These are phyloP conservation scores for Ochropleura leucogaster DNA, from an alignment of 2,888 invertebrate species.

Conservation along the genomic window DNA sequence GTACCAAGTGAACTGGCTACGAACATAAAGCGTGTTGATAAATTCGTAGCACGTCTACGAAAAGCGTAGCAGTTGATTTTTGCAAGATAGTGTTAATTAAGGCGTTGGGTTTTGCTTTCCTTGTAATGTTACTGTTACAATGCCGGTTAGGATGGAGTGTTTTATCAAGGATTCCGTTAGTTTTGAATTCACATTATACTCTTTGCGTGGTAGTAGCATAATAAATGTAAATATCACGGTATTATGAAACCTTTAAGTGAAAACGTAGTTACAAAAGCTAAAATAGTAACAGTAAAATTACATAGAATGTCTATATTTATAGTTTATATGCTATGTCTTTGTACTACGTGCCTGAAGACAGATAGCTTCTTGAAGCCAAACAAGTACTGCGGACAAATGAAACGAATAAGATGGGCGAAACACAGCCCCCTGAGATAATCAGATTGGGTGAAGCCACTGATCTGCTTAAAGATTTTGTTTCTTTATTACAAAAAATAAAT, in stretches of 20 bases:
- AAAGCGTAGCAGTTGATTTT: conserved; percentile 65
- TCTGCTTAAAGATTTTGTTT: conserved; percentile 10
- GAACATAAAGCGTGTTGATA: conserved; percentile 46
- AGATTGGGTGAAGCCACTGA: conserved; percentile 18
- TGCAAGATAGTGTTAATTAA: conserved; percentile 57
- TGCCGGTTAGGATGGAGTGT: not conserved
- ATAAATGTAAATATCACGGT: not conserved
- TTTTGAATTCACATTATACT: not conserved
- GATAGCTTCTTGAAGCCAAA: conserved; percentile 25
- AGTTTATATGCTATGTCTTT: not conserved
- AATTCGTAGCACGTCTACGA: conserved; percentile 67
- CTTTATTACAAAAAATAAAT: conserved; percentile 5
- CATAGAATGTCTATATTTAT: not conserved
- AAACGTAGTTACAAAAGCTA: not conserved
- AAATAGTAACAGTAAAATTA: not conserved
- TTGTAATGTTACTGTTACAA: conserved; percentile 38
- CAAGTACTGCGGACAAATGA: conserved; percentile 24
- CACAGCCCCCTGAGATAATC: conserved; percentile 1
- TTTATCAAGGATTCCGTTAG: conserved; percentile 10
- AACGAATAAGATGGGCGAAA: conserved; percentile 6
- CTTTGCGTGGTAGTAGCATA: not conserved
- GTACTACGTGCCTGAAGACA: conserved; percentile 2
- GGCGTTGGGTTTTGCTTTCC: conserved; percentile 31
- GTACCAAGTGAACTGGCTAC: conserved; percentile 39
- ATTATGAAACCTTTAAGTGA: not conserved